These are phyloP conservation scores for Argyra leucocephala DNA, from an alignment of 2,888 invertebrate genomes.

Conservation along the genomic window DNA sequence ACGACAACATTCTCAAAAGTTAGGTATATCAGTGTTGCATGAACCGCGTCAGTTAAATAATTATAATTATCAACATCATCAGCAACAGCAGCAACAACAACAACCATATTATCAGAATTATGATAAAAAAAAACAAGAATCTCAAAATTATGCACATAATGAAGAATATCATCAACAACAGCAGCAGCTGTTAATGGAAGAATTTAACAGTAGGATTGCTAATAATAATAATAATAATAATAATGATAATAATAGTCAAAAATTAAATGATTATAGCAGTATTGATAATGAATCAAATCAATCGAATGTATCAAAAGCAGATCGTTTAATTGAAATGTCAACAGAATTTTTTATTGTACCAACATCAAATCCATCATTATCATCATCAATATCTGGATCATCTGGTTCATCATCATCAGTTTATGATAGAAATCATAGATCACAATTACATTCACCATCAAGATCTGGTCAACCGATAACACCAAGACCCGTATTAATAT, in stretches of 20 bases:
- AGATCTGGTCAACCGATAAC: conserved; percentile 33
- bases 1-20: conserved; percentile 11
- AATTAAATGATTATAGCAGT: conserved; percentile 16
- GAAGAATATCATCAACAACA: conserved; percentile 9
- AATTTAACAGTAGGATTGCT: conserved; percentile 4
- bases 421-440: conserved; percentile 38
- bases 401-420: neutral
- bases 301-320: conserved; percentile 38
- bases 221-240: neutral
- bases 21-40: neutral
- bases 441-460: conserved; percentile 20
- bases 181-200: conserved; percentile 7
- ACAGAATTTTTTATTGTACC: conserved; percentile 77
- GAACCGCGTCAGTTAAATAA: conserved; percentile 3
- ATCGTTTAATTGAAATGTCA: conserved; percentile 62
- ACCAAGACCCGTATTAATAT: conserved; percentile 31
- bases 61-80: conserved; percentile 12
- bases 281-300: conserved; percentile 15
- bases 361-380: conserved; percentile 40
- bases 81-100: neutral
- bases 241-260: conserved; percentile 12
- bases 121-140: neutral
- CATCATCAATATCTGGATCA: conserved; percentile 19
- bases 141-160: neutral
- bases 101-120: neutral